phyloP scores from a whole-genome alignment of 2,888 invertebrate species.

The Syrista parreyssii region DNA sequence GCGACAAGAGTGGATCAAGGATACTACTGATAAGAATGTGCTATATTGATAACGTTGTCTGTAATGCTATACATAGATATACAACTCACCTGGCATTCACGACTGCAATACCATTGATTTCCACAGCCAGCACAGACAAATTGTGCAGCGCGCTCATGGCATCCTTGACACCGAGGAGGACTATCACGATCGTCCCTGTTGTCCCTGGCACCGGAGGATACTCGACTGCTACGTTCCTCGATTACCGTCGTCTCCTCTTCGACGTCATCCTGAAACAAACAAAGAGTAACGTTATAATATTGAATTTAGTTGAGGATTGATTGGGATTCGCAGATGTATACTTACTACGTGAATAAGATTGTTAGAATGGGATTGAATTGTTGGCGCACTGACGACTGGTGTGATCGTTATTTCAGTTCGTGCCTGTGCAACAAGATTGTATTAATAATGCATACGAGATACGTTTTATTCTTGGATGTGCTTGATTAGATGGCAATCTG shows the following conservation, averaged over 20 bases:
- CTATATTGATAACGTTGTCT: background rate
- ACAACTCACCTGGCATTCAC: conserved; percentile 85
- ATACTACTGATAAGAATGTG: background rate
- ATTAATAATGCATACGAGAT: background rate
- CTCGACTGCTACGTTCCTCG: conserved; percentile 66
- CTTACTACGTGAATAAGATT: conserved; percentile 61
- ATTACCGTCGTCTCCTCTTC: conserved; percentile 68
- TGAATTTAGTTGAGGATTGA: background rate
- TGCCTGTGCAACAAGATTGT: conserved; percentile 60
- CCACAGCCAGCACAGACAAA: conserved; percentile 92
- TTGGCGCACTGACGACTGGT: conserved; percentile 66
- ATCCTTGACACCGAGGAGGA: conserved; percentile 87
- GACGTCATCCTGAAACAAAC: conserved; percentile 66
- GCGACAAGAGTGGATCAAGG: background rate
- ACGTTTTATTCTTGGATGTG: background rate
- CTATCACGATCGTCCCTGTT: conserved; percentile 62
- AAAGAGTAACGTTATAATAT: background rate
- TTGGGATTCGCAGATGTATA: conserved; percentile 1
- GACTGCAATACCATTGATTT: conserved; percentile 95
- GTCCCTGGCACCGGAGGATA: conserved; percentile 52
- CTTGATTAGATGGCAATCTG: background rate
- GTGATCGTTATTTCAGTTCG: conserved; percentile 74
- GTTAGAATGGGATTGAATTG: conserved; percentile 53
- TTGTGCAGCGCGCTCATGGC: conserved; percentile 82
- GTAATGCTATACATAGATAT: background rate